phyloP scores from a whole-genome alignment of 23 tunicate genomes.

The Oikopleura vanhoeffeni region DNA sequence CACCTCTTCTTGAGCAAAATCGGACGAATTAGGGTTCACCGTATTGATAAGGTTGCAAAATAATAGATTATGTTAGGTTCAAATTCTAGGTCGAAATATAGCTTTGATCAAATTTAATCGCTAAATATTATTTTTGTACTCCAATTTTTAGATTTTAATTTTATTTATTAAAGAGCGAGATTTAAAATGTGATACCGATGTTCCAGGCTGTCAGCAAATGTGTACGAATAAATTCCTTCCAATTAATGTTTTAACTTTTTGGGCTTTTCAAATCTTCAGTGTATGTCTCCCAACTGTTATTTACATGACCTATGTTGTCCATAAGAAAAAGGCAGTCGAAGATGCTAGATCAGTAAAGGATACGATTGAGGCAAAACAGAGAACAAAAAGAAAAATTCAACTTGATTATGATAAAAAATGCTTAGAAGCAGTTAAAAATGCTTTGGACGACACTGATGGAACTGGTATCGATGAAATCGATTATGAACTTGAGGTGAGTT shows the following conservation, averaged over 20 bases:
- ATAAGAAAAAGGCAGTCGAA: constrained; percentile 52
- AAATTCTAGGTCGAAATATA: too few species aligned
- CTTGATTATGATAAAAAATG: neutral
- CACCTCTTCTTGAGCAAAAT: too few species aligned
- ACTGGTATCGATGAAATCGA: neutral
- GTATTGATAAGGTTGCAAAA: too few species aligned
- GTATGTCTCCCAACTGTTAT: constrained; percentile 67
- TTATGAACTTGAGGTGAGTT: neutral
- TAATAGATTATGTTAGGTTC: too few species aligned
- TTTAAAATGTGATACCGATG: constrained; percentile 6
- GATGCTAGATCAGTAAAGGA: constrained; percentile 65
- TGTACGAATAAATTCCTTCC: constrained; percentile 8
- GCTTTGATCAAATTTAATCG: too few species aligned
- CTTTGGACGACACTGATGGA: neutral
- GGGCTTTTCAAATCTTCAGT: constrained; percentile 14
- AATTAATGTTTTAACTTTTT: neutral
- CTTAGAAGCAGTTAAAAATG: neutral
- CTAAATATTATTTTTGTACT: too few species aligned
- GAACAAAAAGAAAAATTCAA: constrained; percentile 29
- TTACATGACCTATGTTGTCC: constrained; percentile 88
- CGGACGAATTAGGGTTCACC: too few species aligned
- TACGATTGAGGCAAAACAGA: constrained; percentile 33
- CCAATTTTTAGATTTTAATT: too few species aligned
- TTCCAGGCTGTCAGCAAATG: neutral
- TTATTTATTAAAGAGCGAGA: neutral